Evolutionary conservation across 1,140 invertebrate species (phyloP).

Genomic region (Matsumurasca onukii): DNA sequence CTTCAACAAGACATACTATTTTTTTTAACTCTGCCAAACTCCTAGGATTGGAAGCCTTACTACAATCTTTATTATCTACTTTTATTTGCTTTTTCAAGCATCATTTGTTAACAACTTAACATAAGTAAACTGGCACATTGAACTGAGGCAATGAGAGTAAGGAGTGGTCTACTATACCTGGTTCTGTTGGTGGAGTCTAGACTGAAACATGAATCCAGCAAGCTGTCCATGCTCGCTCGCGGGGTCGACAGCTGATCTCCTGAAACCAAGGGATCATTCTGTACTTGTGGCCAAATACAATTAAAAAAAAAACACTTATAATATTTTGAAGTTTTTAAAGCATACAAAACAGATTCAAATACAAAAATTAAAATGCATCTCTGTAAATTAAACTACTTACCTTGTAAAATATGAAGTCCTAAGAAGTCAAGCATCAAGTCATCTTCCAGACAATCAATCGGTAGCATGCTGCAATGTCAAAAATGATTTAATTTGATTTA

Average conservation of each 20-base stretch:
- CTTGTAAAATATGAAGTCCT: conserved; percentile 17
- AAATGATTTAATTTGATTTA: no score
- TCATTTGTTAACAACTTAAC: no score
- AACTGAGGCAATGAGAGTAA: no score
- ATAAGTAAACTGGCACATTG: no score
- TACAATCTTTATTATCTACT: no score
- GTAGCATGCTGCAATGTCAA: not conserved
- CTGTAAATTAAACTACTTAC: not conserved
- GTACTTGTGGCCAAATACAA: not conserved
- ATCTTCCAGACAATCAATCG: conserved; percentile 20
- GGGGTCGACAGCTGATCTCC: conserved; percentile 6
- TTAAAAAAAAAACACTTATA: not conserved
- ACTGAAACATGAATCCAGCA: conserved; percentile 2
- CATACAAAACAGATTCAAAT: not conserved
- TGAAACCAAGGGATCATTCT: not conserved
- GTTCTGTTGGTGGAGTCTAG: not conserved
- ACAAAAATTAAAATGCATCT: not conserved
- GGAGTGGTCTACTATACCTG: no score
- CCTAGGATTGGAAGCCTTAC: no score
- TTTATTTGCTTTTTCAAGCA: no score
- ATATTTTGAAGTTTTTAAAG: not conserved
- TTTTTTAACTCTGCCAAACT: no score
- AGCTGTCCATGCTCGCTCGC: conserved; percentile 9
- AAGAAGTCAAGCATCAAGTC: conserved; percentile 21
- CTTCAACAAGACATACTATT: no score